Conservation (phyloP, 2,797 vertebrate genomes). For the Rhabdomys pumilio region DNA sequence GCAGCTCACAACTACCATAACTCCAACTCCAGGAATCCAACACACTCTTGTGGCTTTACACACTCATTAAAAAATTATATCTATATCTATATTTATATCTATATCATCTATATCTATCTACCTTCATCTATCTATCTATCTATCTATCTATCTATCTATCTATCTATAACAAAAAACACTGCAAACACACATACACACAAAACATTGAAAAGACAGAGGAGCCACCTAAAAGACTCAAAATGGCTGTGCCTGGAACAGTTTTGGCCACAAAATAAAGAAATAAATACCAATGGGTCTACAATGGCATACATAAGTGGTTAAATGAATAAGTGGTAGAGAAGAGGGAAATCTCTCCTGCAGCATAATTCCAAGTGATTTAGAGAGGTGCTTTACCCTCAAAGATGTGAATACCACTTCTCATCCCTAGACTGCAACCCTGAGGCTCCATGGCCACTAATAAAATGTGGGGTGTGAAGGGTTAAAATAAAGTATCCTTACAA, state of each 20-base stretch:
- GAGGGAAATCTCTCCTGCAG: not conserved
- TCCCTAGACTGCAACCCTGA: not conserved
- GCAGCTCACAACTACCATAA: not conserved
- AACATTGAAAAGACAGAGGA: not conserved
- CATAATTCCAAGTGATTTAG: conserved; percentile 11
- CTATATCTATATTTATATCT: too few species aligned
- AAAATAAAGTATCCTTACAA: not conserved
- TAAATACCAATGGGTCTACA: not conserved
- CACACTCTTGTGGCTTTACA: not conserved
- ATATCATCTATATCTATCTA: too few species aligned
- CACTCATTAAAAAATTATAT: not conserved
- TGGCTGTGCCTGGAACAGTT: not conserved
- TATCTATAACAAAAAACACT: not conserved
- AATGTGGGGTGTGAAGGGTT: not conserved
- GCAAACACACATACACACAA: not conserved
- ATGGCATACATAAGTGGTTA: not conserved
- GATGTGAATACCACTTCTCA: not conserved
- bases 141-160: too few species aligned
- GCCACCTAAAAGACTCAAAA: not conserved
- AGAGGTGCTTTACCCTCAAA: not conserved
- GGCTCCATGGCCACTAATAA: not conserved
- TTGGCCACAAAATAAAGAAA: not conserved
- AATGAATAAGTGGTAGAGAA: conserved; percentile 11
- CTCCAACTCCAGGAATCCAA: not conserved
- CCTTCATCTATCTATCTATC: too few species aligned